These are phyloP conservation scores for Macrobrachium rosenbergii DNA, from an alignment of 1,140 invertebrate species.

Conservation along the genomic window DNA sequence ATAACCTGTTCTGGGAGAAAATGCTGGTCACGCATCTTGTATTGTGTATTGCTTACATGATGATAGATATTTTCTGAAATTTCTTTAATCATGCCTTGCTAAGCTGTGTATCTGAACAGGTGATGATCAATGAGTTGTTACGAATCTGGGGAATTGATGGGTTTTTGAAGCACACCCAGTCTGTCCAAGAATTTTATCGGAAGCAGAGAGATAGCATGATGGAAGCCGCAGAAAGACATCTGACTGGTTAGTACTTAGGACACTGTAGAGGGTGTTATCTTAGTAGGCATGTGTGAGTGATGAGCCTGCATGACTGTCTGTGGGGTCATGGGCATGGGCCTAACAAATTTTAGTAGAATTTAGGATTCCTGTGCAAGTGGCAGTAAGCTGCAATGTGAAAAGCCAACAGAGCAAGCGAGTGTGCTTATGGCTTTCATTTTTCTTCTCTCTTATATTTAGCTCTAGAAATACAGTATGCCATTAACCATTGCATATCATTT, in stretches of 20 bases:
- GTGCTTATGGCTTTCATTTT: too few relatives aligned
- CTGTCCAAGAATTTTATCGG: constrained; percentile 78
- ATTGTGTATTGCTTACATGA: background rate
- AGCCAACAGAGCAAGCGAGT: too few relatives aligned
- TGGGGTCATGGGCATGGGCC: too few relatives aligned
- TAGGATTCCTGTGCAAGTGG: too few relatives aligned
- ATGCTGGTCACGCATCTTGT: too few relatives aligned
- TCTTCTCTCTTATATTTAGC: too few relatives aligned
- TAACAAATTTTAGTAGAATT: too few relatives aligned
- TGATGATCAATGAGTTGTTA: constrained; percentile 77
- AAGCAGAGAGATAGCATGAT: constrained; percentile 77
- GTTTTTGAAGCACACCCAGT: constrained; percentile 76
- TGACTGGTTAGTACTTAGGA: constrained; percentile 72
- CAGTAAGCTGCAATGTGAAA: too few relatives aligned
- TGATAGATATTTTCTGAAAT: background rate
- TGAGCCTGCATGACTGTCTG: too few relatives aligned
- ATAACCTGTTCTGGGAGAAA: too few relatives aligned
- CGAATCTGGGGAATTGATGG: constrained; percentile 76
- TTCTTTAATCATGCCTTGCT: background rate
- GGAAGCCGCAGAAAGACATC: constrained; percentile 76
- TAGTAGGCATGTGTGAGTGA: too few relatives aligned
- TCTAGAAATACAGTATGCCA: background rate
- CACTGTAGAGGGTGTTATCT: too few relatives aligned
- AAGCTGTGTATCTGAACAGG: constrained; percentile 72
- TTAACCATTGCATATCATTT: background rate